Base-by-base conservation (phyloP, 2,888 invertebrate genomes). In the Endotricha flammealis region DNA sequence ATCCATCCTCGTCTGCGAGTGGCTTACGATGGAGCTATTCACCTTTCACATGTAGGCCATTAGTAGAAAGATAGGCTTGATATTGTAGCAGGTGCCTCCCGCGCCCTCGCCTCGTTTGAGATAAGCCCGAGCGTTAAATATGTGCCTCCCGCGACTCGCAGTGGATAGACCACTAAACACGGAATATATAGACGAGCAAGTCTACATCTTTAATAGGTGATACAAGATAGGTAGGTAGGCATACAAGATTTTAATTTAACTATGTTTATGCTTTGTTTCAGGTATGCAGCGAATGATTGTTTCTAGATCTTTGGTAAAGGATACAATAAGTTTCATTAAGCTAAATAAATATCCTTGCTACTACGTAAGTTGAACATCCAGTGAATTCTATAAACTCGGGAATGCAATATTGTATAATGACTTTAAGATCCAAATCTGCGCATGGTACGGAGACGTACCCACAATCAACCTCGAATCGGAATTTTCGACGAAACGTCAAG, bases 21-120 rank as follows among this genome's bases (percentile, higher is more conserved):
- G 55, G 56, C 66, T 70, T 72, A 66, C 56, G 62, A 74, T 68
- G 62, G 61, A 73, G 72, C 71, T 66, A 73, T 82, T 81, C 75
- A 76, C 80, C 78, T 79, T 79, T 78, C 75, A 71, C 72, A 75
- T 82, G 72, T 75, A 74, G 71, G 70, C 73, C 75, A 76, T 81
- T 83, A 83, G 78, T 70, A 73, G 65, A 66, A 71, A 74, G 78
- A 80, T 79, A 81, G 75, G 72, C 74, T 71, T 64, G 66, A 72
- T 78, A 78, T 66, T 71, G 70, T 68, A 68, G 65, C 69, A 64
- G 66, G 69, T 59, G 65, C 61, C 60, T 54, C 57, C 55, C 53
- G 53, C 43, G 42, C 51, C 37, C 56, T 52, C 54, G 49, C 57
- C 64, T 57, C 64, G 58, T 61, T 62, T 45, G 55, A 78, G 79